Percentiles rank a stretch among this genome's conserved stretches.
phyloP scores from a whole-genome alignment of 2,797 vertebrate species.

The Acanthurus leucopareius region DNA sequence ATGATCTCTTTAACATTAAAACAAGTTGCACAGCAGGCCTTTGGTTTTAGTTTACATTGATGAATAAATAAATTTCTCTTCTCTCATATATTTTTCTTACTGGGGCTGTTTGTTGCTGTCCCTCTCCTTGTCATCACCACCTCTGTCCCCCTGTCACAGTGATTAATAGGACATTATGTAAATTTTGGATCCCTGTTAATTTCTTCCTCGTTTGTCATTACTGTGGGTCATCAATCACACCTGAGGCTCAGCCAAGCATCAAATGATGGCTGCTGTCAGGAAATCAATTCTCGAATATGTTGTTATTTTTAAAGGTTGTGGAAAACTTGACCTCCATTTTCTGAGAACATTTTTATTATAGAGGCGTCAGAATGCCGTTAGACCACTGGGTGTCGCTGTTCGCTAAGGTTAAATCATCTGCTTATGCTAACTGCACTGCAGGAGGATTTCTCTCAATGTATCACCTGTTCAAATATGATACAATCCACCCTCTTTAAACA shows the following conservation, averaged over 20 bases:
- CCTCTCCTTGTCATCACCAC: constrained; percentile 5
- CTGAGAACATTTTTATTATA: too few species aligned
- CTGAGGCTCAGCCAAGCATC: constrained; percentile 33
- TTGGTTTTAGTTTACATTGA: not conserved
- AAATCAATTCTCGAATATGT: constrained; percentile 56
- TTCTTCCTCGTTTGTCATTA: constrained; percentile 67
- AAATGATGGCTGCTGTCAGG: constrained; percentile 52
- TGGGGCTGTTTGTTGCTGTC: not conserved
- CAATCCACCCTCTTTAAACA: too few species aligned
- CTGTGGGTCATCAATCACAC: constrained; percentile 73
- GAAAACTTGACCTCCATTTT: not conserved
- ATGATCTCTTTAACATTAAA: too few species aligned
- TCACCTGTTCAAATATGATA: not conserved
- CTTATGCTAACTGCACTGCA: not conserved
- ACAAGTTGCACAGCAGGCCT: too few species aligned
- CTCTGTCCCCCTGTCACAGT: constrained; percentile 56
- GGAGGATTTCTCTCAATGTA: not conserved
- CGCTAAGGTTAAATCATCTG: not conserved
- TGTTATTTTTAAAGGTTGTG: not conserved
- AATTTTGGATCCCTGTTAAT: constrained; percentile 59
- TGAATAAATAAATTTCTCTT: constrained; percentile 1
- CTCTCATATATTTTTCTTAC: not conserved
- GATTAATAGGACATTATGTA: constrained; percentile 74
- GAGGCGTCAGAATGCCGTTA: too few species aligned
- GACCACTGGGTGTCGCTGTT: constrained; percentile 33